Conservation (phyloP, 2,797 vertebrate genomes). For the Moxostoma hubbsi region DNA sequence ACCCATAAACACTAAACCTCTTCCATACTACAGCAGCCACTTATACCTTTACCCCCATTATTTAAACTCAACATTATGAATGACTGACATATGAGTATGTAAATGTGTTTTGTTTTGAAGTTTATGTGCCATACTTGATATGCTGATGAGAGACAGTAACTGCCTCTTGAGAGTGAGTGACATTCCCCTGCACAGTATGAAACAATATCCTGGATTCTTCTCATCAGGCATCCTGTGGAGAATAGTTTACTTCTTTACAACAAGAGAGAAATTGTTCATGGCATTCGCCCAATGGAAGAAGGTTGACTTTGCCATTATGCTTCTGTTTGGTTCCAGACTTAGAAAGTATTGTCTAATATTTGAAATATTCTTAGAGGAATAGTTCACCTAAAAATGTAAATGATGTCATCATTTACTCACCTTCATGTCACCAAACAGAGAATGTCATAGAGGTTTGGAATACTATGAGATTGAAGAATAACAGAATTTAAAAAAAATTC, state of each 20-base stretch:
- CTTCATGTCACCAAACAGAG: too few species aligned
- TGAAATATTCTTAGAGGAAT: too few species aligned
- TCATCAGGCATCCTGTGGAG: slow-evolving; percentile 51
- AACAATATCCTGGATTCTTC: slow-evolving; percentile 49
- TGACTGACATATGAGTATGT: slow-evolving; percentile 58
- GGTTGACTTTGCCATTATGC: slow-evolving; percentile 19
- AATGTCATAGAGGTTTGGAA: too few species aligned
- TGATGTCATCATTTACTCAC: too few species aligned
- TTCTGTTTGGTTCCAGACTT: slow-evolving; percentile 1
- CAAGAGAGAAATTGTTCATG: slow-evolving; percentile 27
- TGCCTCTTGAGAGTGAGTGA: slow-evolving; percentile 55
- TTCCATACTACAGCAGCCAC: slow-evolving; percentile 13
- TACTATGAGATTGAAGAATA: too few species aligned
- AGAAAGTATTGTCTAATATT: too few species aligned
- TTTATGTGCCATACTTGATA: slow-evolving; percentile 51
- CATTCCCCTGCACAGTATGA: slow-evolving; percentile 51
- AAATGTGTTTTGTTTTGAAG: slow-evolving; percentile 56
- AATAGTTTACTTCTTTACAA: slow-evolving; percentile 44
- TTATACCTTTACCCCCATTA: slow-evolving; percentile 52
- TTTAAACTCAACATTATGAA: slow-evolving; percentile 55
- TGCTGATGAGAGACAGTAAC: slow-evolving; percentile 53
- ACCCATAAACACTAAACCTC: slow-evolving; percentile 48
- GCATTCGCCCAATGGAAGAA: slow-evolving; percentile 15
- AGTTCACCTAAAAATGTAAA: too few species aligned
- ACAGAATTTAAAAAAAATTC: too few species aligned